Base-by-base conservation (phyloP, 2,797 vertebrate genomes). In the Manis crassicaudata region DNA sequence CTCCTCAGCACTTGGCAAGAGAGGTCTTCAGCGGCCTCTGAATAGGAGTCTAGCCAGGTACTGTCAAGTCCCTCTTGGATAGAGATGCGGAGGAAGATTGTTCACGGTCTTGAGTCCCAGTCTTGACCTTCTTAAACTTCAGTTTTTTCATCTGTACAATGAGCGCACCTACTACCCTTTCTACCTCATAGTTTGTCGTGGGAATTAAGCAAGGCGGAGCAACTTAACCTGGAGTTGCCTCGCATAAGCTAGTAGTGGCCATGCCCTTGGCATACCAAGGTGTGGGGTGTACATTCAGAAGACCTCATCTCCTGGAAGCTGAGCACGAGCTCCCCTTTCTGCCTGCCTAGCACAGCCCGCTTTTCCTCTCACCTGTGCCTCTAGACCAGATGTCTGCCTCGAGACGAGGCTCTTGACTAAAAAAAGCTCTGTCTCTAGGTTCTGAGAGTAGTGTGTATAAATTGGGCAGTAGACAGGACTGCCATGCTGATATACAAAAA, bases 131-230 rank as follows among this genome's bases (percentile, higher is more conserved):
- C 11, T 9, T 67, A 58, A 70, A 29, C 52, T 58, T 82, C 75
- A 29, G 18, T 76, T 97, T 97, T 90, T 94, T 68, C 25, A 67
- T 68, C n/a, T 94, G 16, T 75, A 72, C 93, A 88, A 21, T 80
- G 32, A 93, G 46, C 46, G 5, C 7, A 83, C n/a, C 7, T 63
- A 62, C 9, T 83, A 5, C n/a, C 62, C 32, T 88, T 88, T 81
- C 92, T 97, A 97, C 95, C 96, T 97, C 96, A 70, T 92, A 21
- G 77, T 85, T 83, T 75, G 46, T 63, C 90, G 37, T 27, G 27
- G 73, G 60, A 2, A 68, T 56, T 81, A 52, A 77, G 18, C 32
- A 21, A 75, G 35, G 20, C 18, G 35, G n/a, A 90, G 21, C 62
- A 92, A 70, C 11, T 72, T 70, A 62, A 23, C 32, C 13, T 72